These are phyloP conservation scores for Andrena chrysosceles DNA, from an alignment of 2,888 invertebrate genomes.

Conservation along the genomic window DNA sequence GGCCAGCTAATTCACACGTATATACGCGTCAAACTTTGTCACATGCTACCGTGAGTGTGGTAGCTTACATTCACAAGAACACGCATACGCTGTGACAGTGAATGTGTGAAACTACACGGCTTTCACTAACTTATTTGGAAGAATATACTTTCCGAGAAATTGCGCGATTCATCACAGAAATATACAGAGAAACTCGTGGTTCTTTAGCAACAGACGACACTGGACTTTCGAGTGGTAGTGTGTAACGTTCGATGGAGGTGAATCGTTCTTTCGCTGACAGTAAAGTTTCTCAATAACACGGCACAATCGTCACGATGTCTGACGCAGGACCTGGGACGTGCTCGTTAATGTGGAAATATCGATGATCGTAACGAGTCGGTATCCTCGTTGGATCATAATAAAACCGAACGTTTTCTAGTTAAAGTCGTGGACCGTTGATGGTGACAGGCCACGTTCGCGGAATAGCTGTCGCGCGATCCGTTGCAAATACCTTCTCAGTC, in stretches of 20 bases:
- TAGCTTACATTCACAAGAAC: not conserved
- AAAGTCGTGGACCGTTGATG: not conserved
- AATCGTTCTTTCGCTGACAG: conserved; percentile 2
- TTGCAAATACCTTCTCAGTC: conserved; percentile 33
- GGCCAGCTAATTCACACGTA: not conserved
- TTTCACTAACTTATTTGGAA: too few species aligned
- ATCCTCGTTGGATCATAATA: not conserved
- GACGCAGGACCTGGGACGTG: not conserved
- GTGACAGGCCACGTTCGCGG: conserved; percentile 10
- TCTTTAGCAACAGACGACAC: not conserved
- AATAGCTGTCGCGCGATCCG: not conserved
- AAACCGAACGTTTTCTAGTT: not conserved
- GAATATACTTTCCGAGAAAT: too few species aligned
- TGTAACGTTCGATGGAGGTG: not conserved
- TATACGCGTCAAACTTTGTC: not conserved
- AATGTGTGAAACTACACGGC: not conserved
- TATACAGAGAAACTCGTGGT: not conserved
- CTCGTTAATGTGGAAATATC: not conserved
- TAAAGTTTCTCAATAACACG: not conserved
- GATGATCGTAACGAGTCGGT: not conserved
- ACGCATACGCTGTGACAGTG: not conserved
- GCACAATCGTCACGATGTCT: not conserved
- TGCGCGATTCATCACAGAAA: too few species aligned
- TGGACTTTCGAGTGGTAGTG: not conserved
- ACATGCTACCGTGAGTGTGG: not conserved